Evolutionary conservation across 2,888 invertebrate species (phyloP).

Genomic region (Scaptomyza cyrtandrae): DNA sequence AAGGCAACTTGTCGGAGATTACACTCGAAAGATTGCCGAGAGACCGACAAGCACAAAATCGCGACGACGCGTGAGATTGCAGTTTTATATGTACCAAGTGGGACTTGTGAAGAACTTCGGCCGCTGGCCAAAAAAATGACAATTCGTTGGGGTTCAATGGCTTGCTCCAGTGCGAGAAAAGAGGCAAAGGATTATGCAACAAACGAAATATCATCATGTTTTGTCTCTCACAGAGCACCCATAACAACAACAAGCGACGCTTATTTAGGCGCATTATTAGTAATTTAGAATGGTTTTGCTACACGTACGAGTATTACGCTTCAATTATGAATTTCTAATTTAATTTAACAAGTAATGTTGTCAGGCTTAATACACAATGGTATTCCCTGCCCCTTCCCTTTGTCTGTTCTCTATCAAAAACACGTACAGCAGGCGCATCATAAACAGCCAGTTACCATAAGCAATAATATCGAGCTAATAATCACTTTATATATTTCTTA

Average conservation of each 20-base stretch:
- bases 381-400: background rate
- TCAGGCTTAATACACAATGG: background rate
- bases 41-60: slow-evolving; percentile 3
- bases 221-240: slow-evolving; percentile 44
- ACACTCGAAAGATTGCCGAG: slow-evolving; percentile 65
- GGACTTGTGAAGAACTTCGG: slow-evolving; percentile 33
- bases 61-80: slow-evolving; percentile 71
- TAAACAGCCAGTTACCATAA: slow-evolving; percentile 55
- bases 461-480: slow-evolving; percentile 26
- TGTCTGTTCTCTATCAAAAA: slow-evolving; percentile 57
- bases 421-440: slow-evolving; percentile 67
- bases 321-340: slow-evolving; percentile 76
- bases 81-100: slow-evolving; percentile 69
- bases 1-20: slow-evolving; percentile 47
- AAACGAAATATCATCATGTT: slow-evolving; percentile 70
- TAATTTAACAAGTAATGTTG: slow-evolving; percentile 29
- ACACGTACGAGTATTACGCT: slow-evolving; percentile 65
- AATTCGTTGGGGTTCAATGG: slow-evolving; percentile 66
- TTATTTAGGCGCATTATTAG: slow-evolving; percentile 66
- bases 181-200: slow-evolving; percentile 70
- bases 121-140: background rate
- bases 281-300: slow-evolving; percentile 66
- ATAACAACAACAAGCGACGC: slow-evolving; percentile 50
- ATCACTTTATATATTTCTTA: slow-evolving; percentile 27
- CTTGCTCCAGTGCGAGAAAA: slow-evolving; percentile 21